A percentile compares a stretch with the other conserved stretches of the same genome.
Evolutionary conservation across 1,140 invertebrate species (phyloP).

Genomic region (Drosophila aff.): DNA sequence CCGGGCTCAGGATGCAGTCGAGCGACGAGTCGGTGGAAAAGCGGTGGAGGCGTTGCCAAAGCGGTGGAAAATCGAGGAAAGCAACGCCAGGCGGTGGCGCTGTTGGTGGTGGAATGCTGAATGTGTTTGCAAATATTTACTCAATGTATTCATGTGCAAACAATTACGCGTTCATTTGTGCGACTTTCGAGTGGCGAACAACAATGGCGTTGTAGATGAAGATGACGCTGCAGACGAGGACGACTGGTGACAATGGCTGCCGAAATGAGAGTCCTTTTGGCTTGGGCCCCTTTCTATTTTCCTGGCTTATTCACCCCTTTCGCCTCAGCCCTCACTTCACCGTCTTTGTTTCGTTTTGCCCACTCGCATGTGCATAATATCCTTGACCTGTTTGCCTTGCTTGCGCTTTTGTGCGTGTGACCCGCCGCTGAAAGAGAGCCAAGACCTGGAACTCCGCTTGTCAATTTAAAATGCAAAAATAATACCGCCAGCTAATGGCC

Average conservation of each 20-base stretch:
- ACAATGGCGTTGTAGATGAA: conserved; percentile 40
- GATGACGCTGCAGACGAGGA: conserved; percentile 38
- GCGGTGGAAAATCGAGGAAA: conserved; percentile 16
- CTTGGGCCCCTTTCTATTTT: background rate
- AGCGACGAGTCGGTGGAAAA: background rate
- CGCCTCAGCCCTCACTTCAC: background rate
- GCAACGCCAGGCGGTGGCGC: background rate
- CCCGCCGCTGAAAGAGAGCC: conserved; percentile 1
- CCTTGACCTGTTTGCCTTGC: conserved; percentile 72
- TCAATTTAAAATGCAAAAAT: conserved; percentile 72
- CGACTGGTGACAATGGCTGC: conserved; percentile 43
- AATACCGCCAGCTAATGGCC: conserved; percentile 65
- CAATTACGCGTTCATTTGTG: conserved; percentile 82
- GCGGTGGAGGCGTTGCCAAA: conserved; percentile 2
- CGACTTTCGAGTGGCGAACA: conserved; percentile 60
- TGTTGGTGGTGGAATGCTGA: conserved; percentile 32
- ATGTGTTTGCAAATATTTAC: conserved; percentile 75
- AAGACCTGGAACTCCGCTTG: conserved; percentile 6
- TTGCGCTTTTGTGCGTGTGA: conserved; percentile 69
- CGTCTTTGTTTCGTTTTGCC: conserved; percentile 37
- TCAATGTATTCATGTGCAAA: conserved; percentile 81
- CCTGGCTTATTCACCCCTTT: background rate
- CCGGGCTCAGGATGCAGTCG: conserved; percentile 33
- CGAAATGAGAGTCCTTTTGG: conserved; percentile 36
- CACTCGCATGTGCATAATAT: conserved; percentile 74